Percentiles rank a stretch among this genome's conserved stretches.
Evolutionary conservation across 92 coral and sea anemone species (phyloP).

Genomic region (Parazoanthus atlanticus): DNA sequence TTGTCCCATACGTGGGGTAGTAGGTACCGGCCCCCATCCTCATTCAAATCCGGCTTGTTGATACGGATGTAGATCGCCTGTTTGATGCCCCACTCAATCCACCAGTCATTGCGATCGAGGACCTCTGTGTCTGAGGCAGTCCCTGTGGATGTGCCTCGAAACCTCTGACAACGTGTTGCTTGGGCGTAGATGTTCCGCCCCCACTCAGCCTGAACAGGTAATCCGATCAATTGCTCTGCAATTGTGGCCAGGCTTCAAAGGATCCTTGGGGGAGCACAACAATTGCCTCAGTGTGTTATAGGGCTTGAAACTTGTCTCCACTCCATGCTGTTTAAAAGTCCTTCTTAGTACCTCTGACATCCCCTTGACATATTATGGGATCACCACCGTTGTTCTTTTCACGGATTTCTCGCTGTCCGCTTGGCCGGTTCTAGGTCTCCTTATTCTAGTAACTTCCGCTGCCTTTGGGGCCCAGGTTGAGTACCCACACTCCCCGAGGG

Average conservation of each 20-base stretch:
- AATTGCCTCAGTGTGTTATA: not conserved
- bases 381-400: conserved; percentile 33
- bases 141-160: conserved; percentile 43
- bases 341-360: not conserved
- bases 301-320: not conserved
- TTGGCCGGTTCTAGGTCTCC: too few relatives aligned
- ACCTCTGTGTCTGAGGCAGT: conserved; percentile 42
- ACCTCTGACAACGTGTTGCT: conserved; percentile 38
- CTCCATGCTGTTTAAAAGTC: conserved; percentile 29
- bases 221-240: not conserved
- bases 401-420: not conserved
- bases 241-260: not conserved
- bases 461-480: not conserved
- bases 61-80: conserved; percentile 45
- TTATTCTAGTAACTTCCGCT: too few relatives aligned
- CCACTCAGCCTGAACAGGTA: not conserved
- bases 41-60: conserved; percentile 33
- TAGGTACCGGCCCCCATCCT: conserved; percentile 36
- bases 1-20: conserved; percentile 46
- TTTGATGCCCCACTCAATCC: conserved; percentile 41
- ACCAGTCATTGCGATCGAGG: conserved; percentile 40
- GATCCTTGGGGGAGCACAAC: not conserved
- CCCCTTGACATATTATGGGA: conserved; percentile 45
- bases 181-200: conserved; percentile 3
- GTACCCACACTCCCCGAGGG: conserved; percentile 6